Base-by-base conservation (phyloP, 2,797 vertebrate species). In the Microctenopoma steveboyesi region DNA sequence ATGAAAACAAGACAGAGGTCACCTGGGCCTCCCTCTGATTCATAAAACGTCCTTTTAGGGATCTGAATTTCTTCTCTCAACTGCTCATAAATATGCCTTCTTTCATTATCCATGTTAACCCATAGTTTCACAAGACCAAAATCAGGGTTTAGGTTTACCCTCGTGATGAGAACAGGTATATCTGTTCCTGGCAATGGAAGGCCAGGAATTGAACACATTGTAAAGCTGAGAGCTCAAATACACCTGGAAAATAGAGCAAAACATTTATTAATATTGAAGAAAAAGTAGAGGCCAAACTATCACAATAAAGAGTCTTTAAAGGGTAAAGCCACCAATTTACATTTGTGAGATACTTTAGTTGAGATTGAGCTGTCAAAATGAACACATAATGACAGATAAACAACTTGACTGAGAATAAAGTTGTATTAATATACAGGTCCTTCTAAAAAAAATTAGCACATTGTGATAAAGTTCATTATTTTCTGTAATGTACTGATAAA, bases 101-200 rank as follows among this genome's bases (percentile, higher is more conserved):
- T 91, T 39, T 92, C 90, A 1, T 93, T 89, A 54, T 91, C 78
- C 62, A 94, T 82, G 70, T 90, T 89, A 0, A 95, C 95, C 96
- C 95, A 97, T 2, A 98, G 83, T 75, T 94, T 91, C 69, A 95
- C 90, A 0, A 97, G 59, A 11, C 95, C 93, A 76, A 81, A 82
- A 14, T 81, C 83, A 0, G 92, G 89, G 55, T 89, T 93, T 13
- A 92, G 65, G 5, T 95, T 94, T 40, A 96, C 93, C 14, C 90
- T 90, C 0, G 92, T 91, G 63, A 98, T 90, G 22, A 92, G 76
- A 47, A 98, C 76, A 0, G 80, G 39, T 2, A 96, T 48, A 4
- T 84, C 25, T 13, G 92, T 61, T 3, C 96, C 95, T 0, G 91
- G 81, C 0, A 78, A 62, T 1, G 93, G 93, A 22, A 90, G 67